These are phyloP conservation scores for Epinotia demarniana DNA, from an alignment of 2,888 invertebrate genomes.

Conservation along the genomic window DNA sequence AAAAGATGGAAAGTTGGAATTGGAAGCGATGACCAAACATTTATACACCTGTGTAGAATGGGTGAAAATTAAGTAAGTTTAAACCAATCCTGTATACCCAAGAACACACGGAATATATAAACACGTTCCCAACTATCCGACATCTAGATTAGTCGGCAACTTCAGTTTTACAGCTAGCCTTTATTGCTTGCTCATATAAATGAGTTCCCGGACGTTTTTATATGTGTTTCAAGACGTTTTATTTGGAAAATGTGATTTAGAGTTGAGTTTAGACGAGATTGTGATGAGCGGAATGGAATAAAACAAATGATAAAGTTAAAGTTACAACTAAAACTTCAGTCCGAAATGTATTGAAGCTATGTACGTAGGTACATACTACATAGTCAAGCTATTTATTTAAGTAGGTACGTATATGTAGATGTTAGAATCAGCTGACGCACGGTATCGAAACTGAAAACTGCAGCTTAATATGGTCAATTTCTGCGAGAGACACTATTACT, in stretches of 20 bases:
- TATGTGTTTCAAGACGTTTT: conserved; percentile 30
- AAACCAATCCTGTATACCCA: conserved; percentile 59
- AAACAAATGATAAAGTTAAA: background rate
- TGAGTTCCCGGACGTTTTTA: conserved; percentile 19
- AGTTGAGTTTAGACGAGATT: conserved; percentile 3
- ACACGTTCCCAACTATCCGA: conserved; percentile 76
- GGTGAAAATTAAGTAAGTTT: conserved; percentile 66
- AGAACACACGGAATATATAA: conserved; percentile 3
- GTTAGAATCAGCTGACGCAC: background rate
- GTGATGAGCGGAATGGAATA: conserved; percentile 1
- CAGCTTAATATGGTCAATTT: no score
- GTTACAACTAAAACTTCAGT: background rate
- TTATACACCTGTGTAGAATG: background rate
- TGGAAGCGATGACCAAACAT: background rate
- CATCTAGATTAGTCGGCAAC: conserved; percentile 82
- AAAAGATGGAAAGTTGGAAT: no score
- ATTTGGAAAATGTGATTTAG: conserved; percentile 15
- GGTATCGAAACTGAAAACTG: no score
- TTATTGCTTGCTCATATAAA: conserved; percentile 29
- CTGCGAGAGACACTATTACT: no score
- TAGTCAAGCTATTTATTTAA: no score
- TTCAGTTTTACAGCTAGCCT: conserved; percentile 42
- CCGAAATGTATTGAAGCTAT: no score
- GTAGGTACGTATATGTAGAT: background rate
- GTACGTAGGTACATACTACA: no score